phyloP scores from a whole-genome alignment of 2,888 invertebrate genomes.

The Allolobophora icterica region DNA sequence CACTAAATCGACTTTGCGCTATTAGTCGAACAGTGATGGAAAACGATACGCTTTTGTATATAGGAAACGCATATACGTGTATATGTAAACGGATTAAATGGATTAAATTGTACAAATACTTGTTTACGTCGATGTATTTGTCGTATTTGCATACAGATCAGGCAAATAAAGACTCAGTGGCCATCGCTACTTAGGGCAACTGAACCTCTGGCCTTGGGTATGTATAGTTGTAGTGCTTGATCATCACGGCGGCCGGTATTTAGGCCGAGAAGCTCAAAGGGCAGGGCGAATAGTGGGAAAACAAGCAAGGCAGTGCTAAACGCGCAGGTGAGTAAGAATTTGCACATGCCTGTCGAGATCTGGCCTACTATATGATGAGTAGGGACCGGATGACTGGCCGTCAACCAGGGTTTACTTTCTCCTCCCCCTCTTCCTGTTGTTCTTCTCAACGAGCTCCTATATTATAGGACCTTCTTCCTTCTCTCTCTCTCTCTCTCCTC shows the following conservation, averaged over 20 bases:
- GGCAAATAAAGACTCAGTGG: not conserved
- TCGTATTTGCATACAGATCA: not conserved
- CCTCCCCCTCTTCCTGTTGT: too few relatives aligned
- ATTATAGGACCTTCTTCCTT: not conserved
- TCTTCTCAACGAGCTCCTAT: not conserved
- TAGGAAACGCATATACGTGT: not conserved
- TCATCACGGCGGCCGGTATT: not conserved
- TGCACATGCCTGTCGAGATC: not conserved
- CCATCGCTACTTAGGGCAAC: not conserved
- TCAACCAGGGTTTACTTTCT: not conserved
- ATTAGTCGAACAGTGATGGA: not conserved
- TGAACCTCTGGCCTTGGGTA: not conserved
- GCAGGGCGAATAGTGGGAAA: not conserved
- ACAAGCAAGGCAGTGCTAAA: not conserved
- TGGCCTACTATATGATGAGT: not conserved
- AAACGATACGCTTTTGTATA: not conserved
- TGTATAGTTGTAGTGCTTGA: not conserved
- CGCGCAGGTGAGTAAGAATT: not conserved
- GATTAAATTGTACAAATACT: not conserved
- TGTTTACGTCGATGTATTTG: not conserved
- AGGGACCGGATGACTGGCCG: not conserved
- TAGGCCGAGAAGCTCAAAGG: not conserved
- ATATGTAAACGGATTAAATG: not conserved
- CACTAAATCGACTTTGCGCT: not conserved
- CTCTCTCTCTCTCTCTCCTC: not conserved